phyloP scores from a whole-genome alignment of 2,888 invertebrate species.

The Syritta pipiens region DNA sequence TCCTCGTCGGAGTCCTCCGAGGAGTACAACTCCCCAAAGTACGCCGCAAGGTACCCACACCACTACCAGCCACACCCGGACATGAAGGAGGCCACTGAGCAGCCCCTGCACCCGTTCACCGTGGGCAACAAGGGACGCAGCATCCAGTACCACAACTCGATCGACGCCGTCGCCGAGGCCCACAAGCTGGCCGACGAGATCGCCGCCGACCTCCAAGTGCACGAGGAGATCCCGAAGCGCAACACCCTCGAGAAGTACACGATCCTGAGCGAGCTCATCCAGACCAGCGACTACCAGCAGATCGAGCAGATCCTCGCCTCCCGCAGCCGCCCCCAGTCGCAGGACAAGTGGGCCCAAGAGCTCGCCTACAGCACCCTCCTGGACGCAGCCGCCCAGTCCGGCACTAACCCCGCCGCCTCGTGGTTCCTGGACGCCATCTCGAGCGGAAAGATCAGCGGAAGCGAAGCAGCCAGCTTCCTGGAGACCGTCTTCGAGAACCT shows the following conservation, averaged over 20 bases:
- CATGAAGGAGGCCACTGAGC: conserved; percentile 78
- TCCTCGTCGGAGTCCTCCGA: conserved; percentile 64
- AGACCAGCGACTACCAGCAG: conserved; percentile 83
- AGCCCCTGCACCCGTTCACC: conserved; percentile 80
- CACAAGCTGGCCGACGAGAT: conserved; percentile 81
- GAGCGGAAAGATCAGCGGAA: conserved; percentile 80
- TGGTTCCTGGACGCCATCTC: conserved; percentile 83
- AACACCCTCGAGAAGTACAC: conserved; percentile 84
- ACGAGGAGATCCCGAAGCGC: conserved; percentile 81
- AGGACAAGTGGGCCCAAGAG: conserved; percentile 77
- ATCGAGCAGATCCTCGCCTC: conserved; percentile 79
- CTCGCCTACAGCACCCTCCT: conserved; percentile 83
- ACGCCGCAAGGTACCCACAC: conserved; percentile 35
- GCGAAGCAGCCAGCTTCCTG: conserved; percentile 83
- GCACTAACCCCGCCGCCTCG: conserved; percentile 85
- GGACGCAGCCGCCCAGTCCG: conserved; percentile 84
- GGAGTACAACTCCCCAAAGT: conserved; percentile 30
- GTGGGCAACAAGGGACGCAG: conserved; percentile 80
- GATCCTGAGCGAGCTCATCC: conserved; percentile 81
- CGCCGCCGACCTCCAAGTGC: conserved; percentile 82
- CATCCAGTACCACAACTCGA: conserved; percentile 74
- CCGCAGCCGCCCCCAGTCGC: conserved; percentile 73
- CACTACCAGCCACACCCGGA: conserved; percentile 75
- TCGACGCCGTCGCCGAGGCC: conserved; percentile 73
- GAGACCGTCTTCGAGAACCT: conserved; percentile 73